Evolutionary conservation across 2,888 invertebrate genomes (phyloP).

Genomic region (Patella depressa): DNA sequence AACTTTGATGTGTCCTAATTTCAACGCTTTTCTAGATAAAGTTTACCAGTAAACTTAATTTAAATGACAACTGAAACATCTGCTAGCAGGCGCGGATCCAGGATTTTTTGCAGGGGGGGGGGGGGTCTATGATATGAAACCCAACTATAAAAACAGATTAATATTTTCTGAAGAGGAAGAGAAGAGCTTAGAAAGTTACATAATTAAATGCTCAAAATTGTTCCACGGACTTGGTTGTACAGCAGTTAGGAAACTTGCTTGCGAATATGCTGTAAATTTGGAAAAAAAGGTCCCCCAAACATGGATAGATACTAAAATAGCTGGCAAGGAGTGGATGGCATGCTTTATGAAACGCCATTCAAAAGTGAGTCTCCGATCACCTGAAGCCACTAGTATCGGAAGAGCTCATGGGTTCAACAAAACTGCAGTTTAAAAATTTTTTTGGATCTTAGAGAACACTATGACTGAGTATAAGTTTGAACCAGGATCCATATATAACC

Average conservation of each 20-base stretch:
- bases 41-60: too few relatives aligned
- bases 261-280: constrained; percentile 1
- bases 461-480: neutral
- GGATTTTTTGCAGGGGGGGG: too few relatives aligned
- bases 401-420: neutral
- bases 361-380: neutral
- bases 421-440: neutral
- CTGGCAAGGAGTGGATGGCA: neutral
- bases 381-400: neutral
- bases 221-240: neutral
- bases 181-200: neutral
- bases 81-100: too few relatives aligned
- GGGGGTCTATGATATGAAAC: too few relatives aligned
- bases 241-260: neutral
- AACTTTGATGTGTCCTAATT: too few relatives aligned
- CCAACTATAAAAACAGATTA: too few relatives aligned
- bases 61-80: too few relatives aligned
- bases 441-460: neutral
- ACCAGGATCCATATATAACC: neutral
- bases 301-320: neutral
- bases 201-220: constrained; percentile 1
- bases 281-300: neutral
- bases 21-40: too few relatives aligned
- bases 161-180: neutral
- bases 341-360: constrained; percentile 1